Evolutionary conservation across 2,888 invertebrate genomes (phyloP), one percentile per base, ranked within the genome.

Genomic region (Dexiosoma caninum): DNA sequence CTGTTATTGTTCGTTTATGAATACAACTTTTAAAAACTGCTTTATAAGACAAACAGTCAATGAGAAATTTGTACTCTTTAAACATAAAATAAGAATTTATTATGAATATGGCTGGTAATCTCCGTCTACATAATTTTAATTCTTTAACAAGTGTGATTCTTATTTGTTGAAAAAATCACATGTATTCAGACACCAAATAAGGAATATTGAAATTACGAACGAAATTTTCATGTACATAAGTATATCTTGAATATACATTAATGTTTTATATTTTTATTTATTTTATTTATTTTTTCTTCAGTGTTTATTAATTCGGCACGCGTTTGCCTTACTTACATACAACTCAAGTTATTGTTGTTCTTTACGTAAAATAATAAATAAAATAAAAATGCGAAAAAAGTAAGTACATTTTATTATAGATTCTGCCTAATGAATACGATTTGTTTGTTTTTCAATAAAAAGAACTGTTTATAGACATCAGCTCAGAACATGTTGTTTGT

Each of bases 301-400:
- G 42, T 87, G 82, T 81, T 84, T 88, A 87, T 85, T 84, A 87
- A 87, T 88, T 87, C 86, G 87, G 88, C 87, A 87, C 87, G 87
- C 87, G 87, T 88, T 87, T 85, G 85, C 83, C 84, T 88, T 75
- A 62, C 67, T 67, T 76, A 57, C 67, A 57, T 72, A 44, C 51
- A 44, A 51, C 40, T 30, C 1, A 51, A 23, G 40, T 64, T 64
- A 16, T 60, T 42, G 7, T 35, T 59, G 10, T 42, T 32, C 2
- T 32, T 42, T 2, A 37, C 35, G 10, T 51, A 32, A 53, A 0
- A 51, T 19, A 37, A 21, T 4, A 59, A 2, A 49, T n/a, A n/a
- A 35, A 37, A 37, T 2, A 27, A n/a, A 49, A 57, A 71, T 12
- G 44, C 7, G n/a, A 23, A 44, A 37, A 59, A 64, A 49, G 27